Conservation (phyloP, 2,888 invertebrate genomes). For the Listrodromus nycthemerus region DNA sequence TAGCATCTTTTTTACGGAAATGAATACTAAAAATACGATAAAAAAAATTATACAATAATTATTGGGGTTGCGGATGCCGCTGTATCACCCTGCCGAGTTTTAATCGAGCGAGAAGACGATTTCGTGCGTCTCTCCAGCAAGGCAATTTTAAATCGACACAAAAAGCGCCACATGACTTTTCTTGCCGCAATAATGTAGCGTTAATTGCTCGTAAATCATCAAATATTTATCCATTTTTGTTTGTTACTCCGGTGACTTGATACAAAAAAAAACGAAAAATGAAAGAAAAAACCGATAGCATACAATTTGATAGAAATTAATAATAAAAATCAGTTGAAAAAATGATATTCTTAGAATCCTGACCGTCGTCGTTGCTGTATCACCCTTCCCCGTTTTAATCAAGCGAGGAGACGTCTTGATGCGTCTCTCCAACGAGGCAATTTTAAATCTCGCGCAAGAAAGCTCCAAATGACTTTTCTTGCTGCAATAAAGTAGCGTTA, state of each 20-base stretch:
- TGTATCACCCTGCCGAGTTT: conserved; percentile 38
- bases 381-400: conserved; percentile 55
- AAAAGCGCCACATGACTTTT: conserved; percentile 60
- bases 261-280: neutral
- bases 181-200: conserved; percentile 62
- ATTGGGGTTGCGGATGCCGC: neutral
- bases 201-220: conserved; percentile 41
- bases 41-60: neutral
- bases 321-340: neutral
- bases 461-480: conserved; percentile 62
- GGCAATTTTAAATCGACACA: conserved; percentile 60
- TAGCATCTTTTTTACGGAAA: neutral
- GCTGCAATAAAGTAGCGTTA: conserved; percentile 65
- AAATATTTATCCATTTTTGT: too few species aligned
- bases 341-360: neutral
- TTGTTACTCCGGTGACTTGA: neutral
- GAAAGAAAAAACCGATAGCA: neutral
- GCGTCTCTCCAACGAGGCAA: conserved; percentile 49
- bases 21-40: neutral
- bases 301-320: neutral
- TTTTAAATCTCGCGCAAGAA: conserved; percentile 61
- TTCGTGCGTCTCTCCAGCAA: conserved; percentile 52
- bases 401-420: conserved; percentile 64
- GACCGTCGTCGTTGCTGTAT: neutral
- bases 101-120: conserved; percentile 61